These are phyloP conservation scores for Physella acuta DNA, from an alignment of 1,140 invertebrate genomes.

Conservation along the genomic window DNA sequence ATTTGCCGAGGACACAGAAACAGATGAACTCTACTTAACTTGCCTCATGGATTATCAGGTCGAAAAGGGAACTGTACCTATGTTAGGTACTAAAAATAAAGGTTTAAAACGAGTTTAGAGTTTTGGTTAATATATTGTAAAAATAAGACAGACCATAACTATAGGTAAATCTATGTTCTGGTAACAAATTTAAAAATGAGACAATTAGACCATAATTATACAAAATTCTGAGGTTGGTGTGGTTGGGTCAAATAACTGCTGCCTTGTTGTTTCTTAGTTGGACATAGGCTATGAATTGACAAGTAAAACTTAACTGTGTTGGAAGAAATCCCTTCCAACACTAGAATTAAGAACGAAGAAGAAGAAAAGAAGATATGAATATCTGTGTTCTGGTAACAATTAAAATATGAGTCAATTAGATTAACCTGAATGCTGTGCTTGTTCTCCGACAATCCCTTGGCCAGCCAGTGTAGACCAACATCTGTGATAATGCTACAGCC, in stretches of 20 bases:
- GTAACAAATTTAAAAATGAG: background rate
- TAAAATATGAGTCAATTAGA: background rate
- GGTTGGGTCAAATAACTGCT: background rate
- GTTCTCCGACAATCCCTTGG: constrained; percentile 22
- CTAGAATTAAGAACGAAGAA: too few relatives aligned
- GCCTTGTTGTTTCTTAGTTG: background rate
- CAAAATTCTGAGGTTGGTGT: background rate
- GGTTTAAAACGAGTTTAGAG: too few relatives aligned
- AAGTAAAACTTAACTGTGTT: background rate
- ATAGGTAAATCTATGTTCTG: too few relatives aligned
- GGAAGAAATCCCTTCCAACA: too few relatives aligned
- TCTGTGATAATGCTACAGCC: constrained; percentile 35
- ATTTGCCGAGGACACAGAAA: too few relatives aligned
- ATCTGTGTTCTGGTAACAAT: background rate
- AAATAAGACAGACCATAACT: too few relatives aligned
- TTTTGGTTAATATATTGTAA: too few relatives aligned
- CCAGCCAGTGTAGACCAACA: constrained; percentile 34
- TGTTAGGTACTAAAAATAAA: too few relatives aligned
- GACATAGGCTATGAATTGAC: background rate
- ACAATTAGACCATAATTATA: background rate
- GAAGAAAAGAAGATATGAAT: constrained; percentile 6
- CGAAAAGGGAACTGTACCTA: too few relatives aligned
- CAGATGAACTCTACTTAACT: too few relatives aligned
- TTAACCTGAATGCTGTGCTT: background rate
- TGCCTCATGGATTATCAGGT: too few relatives aligned